Conservation (phyloP, 2,113 vertebrate species). For the Chroicocephalus ridibundus region DNA sequence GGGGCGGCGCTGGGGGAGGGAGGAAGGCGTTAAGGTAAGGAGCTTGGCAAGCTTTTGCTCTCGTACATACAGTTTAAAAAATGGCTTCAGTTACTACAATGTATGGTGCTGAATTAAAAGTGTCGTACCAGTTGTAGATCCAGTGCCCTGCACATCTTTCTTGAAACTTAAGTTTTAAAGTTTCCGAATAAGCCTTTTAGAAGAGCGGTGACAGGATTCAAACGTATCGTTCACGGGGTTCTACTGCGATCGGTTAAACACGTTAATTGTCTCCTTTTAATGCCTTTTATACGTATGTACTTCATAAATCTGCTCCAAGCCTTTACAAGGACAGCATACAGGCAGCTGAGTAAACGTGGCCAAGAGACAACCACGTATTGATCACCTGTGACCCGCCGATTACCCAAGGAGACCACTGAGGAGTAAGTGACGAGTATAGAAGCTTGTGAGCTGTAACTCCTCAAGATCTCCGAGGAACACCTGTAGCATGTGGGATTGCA, state of each 20-base stretch:
- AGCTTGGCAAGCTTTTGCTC: background rate
- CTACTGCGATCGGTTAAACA: background rate
- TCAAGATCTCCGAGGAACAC: background rate
- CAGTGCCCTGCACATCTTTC: no score
- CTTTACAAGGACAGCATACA: background rate
- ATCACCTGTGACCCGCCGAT: no score
- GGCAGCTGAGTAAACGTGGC: background rate
- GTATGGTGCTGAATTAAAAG: background rate
- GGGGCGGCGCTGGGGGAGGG: no score
- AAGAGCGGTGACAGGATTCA: background rate
- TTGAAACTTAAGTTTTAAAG: background rate
- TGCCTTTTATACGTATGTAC: background rate
- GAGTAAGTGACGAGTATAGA: no score
- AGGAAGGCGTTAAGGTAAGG: no score
- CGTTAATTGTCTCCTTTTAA: background rate
- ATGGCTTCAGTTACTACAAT: background rate
- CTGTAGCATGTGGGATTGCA: no score
- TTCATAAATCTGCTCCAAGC: background rate
- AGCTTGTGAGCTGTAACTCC: background rate
- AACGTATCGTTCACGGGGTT: fast-evolving
- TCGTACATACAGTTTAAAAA: background rate
- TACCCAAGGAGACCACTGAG: background rate
- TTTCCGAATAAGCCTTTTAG: background rate
- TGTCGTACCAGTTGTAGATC: no score
- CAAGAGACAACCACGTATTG: fast-evolving